Conservation (phyloP, 2,888 invertebrate species). For the Harmothoe impar region DNA sequence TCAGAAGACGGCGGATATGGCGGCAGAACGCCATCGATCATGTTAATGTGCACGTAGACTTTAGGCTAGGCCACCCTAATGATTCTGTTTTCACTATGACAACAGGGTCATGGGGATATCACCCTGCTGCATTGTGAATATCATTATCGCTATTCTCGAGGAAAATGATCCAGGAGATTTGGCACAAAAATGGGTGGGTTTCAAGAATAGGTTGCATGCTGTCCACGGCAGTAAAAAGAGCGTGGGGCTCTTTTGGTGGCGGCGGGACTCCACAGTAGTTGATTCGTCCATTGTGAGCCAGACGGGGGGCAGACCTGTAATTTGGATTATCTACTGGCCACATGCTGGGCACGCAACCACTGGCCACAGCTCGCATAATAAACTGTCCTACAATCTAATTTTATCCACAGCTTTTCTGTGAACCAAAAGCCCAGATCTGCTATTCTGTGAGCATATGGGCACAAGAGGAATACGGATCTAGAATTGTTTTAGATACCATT, state of each 20-base stretch:
- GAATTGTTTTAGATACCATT: too few relatives aligned
- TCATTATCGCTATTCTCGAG: slow-evolving; percentile 14
- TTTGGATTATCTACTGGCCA: slow-evolving; percentile 1
- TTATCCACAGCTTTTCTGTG: not conserved
- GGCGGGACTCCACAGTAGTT: not conserved
- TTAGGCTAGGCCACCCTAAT: not conserved
- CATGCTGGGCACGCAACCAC: slow-evolving; percentile 10
- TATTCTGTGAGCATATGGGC: not conserved
- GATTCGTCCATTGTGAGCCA: not conserved
- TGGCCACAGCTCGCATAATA: not conserved
- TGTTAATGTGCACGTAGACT: not conserved
- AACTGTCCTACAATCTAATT: slow-evolving; percentile 6
- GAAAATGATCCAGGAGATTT: not conserved
- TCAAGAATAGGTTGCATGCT: not conserved
- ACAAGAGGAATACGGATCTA: too few relatives aligned
- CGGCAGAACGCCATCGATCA: not conserved
- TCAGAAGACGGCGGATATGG: slow-evolving; percentile 15
- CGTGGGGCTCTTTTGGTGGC: not conserved
- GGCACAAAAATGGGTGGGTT: not conserved
- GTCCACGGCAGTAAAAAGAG: not conserved
- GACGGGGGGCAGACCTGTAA: slow-evolving; percentile 13
- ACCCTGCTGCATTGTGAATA: not conserved
- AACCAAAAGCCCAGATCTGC: not conserved
- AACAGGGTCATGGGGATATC: not conserved
- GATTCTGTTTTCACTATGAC: slow-evolving; percentile 18